Evolutionary conservation across 2,888 invertebrate genomes (phyloP), one percentile per base, ranked within the genome.

Genomic region (Lycia hirtaria): DNA sequence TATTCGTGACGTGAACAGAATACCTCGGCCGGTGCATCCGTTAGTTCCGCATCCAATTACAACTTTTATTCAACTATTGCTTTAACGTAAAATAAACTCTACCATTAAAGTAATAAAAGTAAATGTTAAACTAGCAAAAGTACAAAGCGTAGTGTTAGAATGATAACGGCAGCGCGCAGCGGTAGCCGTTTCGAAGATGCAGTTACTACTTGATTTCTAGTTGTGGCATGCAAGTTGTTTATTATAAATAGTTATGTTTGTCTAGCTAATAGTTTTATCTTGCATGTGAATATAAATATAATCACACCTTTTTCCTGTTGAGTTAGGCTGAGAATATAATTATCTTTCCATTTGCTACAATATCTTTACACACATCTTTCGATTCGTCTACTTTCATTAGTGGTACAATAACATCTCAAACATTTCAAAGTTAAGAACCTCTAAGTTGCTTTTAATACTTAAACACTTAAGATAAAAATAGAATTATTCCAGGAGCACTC

Each of bases 11-110:
- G 83, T 76, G 80, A 68, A 66, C 67, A 73, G 87, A 83, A 87
- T 85, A 79, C 74, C 72, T 72, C 67, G 75, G 72, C 64, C 62
- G 71, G 66, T 81, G 82, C 82, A 86, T 86, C 89, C 87, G 87
- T 81, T 86, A 83, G 77, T 85, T 87, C 85, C 86, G 80, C 78
- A 78, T 75, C 72, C 64, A 72, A 69, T 71, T 61, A 73, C 75
- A 72, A 65, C 67, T 7, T 22, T 54, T 57, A 26, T 59, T 28
- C 19, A 55, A 15, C 37, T 37, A 19, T 15, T 22, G 12, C 54
- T 57, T 62, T 56, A 52, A 43, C 38, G 50, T 28, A 78, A 64
- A 71, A 49, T 72, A 24, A 56, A 63, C 73, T 64, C 58, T 70
- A 71, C 49, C 0, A 1, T 9, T 0, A 22, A 47, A 43, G 24